Base-by-base conservation (phyloP, 2,797 vertebrate genomes). In the Aphelocoma californica region DNA sequence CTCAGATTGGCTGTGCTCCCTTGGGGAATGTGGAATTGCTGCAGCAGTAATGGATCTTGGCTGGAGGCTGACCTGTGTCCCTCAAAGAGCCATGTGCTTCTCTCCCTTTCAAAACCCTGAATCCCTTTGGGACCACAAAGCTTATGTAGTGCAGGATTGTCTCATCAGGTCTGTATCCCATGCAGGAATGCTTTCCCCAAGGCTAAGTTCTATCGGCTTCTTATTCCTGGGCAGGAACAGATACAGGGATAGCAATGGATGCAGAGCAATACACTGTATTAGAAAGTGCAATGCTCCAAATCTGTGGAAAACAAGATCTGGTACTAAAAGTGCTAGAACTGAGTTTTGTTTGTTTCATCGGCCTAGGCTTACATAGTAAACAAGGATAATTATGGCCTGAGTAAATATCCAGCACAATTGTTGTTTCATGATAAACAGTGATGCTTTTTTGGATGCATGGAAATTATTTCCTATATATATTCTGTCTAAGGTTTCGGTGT, bases 61-160 rank as follows among this genome's bases (percentile, higher is more conserved):
- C 32, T 7, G 1, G 31, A 21, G 19, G 23, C 74, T 62, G 57
- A 62, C 48, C 47, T 61, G 19, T 16, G 44, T 61, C 25, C 47
- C 29, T 70, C 28, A 13, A 48, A 29, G 3, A 9, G 4, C 42
- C 7, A 2, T 1, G 0, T 73, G 17, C 12, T n/a, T 45, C 28
- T 73, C 9, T 12, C 18, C 8, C 10, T 34, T 56, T 18, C 17
- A 50, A 23, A 51, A 36, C 26, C 21, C 28, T 3, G 8, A 23
- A 29, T 48, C 36, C 24, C 6, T 2, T 8, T 56, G 44, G 24
- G 5, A 19, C 12, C 15, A 3, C 0, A 0, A 31, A 79, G 6
- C 20, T 50, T 58, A 13, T 5, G 2, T 16, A 17, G 40, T 2
- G 5, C 44, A 48, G 50, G 17, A 29, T 42, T 58, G 10, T 45